A percentile compares a stretch with the other conserved stretches of the same genome.
phyloP scores from a whole-genome alignment of 2,113 vertebrate species.

The Echinops telfairi region DNA sequence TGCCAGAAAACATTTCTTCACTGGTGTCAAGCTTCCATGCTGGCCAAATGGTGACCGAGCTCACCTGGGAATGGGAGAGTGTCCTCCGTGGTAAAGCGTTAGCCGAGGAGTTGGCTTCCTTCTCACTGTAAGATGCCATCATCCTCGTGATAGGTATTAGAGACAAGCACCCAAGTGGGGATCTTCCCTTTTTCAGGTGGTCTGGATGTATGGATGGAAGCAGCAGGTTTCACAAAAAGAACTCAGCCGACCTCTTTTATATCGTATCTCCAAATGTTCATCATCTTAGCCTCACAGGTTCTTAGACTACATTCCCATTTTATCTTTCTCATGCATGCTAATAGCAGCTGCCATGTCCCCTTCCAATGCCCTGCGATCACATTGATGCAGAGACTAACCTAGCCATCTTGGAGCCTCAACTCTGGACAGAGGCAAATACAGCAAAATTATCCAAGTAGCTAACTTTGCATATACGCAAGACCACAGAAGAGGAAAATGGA shows the following conservation, averaged over 20 bases:
- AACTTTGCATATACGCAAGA: not conserved
- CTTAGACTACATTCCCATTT: not conserved
- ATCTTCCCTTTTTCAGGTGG: not conserved
- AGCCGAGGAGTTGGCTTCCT: not conserved
- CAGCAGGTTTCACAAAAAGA: not conserved
- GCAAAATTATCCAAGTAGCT: not conserved
- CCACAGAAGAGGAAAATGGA: not conserved
- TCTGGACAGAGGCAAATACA: not conserved
- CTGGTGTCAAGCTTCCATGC: not conserved
- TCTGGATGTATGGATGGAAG: not conserved
- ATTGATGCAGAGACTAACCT: not conserved
- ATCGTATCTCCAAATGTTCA: not conserved
- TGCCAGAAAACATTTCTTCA: not conserved
- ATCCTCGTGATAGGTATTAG: not conserved
- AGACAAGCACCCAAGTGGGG: not conserved
- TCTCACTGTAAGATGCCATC: not conserved
- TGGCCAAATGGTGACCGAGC: not conserved
- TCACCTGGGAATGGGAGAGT: fast-evolving
- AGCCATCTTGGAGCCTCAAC: not conserved
- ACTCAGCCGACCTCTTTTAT: not conserved
- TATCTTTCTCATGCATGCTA: not conserved
- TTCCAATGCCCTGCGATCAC: not conserved
- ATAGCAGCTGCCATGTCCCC: not conserved
- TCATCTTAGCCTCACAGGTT: not conserved
- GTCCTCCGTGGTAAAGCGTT: not conserved